Evolutionary conservation across 2,113 vertebrate genomes (phyloP), one percentile per base, ranked within the genome.

Genomic region (Aegotheles bennettii): DNA sequence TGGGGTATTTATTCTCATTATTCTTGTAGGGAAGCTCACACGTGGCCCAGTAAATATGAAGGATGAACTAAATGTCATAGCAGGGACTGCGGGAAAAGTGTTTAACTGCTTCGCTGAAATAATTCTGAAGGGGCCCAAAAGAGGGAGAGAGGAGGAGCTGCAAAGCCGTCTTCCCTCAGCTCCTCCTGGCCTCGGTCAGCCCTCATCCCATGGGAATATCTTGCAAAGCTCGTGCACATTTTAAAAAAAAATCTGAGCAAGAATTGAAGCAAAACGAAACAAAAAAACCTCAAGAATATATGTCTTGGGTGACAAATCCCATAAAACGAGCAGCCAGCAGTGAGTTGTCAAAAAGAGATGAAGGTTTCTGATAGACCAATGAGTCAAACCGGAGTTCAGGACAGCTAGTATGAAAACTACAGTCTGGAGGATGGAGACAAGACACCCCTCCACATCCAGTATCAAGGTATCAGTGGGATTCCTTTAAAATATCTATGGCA

Each of bases 31-130:
- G 10, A 43, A 92, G 92, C 23, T 90, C 88, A 93, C 90, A 94
- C 36, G 8, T 87, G 73, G 79, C 71, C 78, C 48, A 21, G 16
- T 81, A 95, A 96, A 96, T 84, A 93, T 56, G 79, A 93, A 71
- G 6, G 43, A 95, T 86, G 83, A 84, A 80, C 56, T 61, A 70
- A 90, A 93, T 95, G 88, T 84, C 88, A 75, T 95, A 82, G 71
- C 65, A 87, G 64, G 45, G 42, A 87, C 65, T 85, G 87, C 3
- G 5, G 84, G 87, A 45, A 77, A 94, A 92, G 33, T 78, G 47
- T 84, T 93, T 81, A 95, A 90, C 92, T 78, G 85, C 85, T 90
- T 85, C 88, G 84, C 76, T 89, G 68, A 95, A 92, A 75, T 57
- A 2, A 88, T 75, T 82, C 63, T 93, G 51, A 86, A 77, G 94